Percentiles rank a stretch among this genome's conserved stretches.
Conservation (phyloP, 2,113 vertebrate species). For the Indicator indicator region DNA sequence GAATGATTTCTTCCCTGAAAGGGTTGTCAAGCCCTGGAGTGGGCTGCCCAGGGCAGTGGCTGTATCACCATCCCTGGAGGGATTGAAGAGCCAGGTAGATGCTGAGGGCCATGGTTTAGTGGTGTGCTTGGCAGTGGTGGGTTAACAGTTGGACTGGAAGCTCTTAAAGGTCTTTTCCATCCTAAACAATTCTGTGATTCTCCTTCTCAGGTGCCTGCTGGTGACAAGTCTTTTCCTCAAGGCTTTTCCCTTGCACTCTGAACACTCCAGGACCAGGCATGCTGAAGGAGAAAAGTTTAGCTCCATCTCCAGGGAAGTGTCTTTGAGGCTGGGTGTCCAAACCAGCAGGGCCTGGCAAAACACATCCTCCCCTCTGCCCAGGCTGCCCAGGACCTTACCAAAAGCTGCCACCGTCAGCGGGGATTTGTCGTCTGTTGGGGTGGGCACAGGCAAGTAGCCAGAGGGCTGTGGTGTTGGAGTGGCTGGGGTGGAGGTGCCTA, state of each 20-base stretch:
- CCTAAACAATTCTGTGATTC: no score
- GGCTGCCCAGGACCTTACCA: not conserved
- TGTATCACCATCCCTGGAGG: no score
- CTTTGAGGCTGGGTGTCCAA: not conserved
- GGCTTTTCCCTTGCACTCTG: not conserved
- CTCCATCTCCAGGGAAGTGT: not conserved
- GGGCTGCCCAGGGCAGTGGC: no score
- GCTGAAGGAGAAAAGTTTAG: not conserved
- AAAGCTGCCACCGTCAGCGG: slow-evolving; percentile 54
- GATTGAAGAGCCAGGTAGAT: no score
- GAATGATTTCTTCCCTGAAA: no score
- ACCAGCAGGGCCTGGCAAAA: not conserved
- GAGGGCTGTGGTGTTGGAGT: not conserved
- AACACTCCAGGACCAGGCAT: not conserved
- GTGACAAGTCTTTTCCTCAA: not conserved
- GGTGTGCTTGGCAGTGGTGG: no score
- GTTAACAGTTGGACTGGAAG: no score
- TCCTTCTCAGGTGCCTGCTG: not conserved
- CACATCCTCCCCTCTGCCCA: not conserved
- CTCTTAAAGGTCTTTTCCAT: no score
- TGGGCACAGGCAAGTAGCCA: not conserved
- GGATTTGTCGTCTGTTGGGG: not conserved
- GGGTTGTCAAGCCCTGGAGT: no score
- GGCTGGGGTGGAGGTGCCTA: not conserved
- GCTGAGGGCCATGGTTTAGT: no score